Evolutionary conservation across 2,113 vertebrate species (phyloP).

Genomic region (Erythrocercus mccallii): DNA sequence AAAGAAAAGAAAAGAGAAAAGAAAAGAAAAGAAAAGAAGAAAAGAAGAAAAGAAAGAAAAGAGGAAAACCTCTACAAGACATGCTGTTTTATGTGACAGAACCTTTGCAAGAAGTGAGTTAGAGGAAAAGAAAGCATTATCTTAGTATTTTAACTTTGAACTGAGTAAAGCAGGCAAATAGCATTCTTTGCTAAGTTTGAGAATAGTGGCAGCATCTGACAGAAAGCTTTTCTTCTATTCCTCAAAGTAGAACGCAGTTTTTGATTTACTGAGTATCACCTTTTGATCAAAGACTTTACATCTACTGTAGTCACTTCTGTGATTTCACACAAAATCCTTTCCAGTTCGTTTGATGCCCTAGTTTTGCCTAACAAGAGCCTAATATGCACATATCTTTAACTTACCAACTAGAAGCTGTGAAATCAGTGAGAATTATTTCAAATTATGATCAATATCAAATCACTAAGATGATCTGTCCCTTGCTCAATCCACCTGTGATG

Average conservation of each 20-base stretch:
- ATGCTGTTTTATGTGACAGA: neutral
- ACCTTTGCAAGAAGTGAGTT: neutral
- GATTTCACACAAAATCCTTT: neutral
- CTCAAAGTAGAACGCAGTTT: neutral
- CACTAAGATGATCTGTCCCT: neutral
- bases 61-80: neutral
- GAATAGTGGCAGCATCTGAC: neutral
- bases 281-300: neutral
- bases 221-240: neutral
- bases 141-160: neutral
- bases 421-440: neutral
- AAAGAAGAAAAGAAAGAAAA: fast-evolving
- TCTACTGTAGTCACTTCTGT: neutral
- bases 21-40: no score
- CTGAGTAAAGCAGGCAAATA: neutral
- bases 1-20: neutral
- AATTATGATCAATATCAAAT: neutral
- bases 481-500: neutral
- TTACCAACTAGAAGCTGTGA: neutral
- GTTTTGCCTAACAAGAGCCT: neutral
- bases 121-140: neutral
- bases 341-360: neutral
- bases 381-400: neutral
- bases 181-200: neutral
- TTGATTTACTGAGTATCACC: neutral